Evolutionary conservation across 2,113 vertebrate genomes (phyloP).

Genomic region (Budorcas taxicolor): DNA sequence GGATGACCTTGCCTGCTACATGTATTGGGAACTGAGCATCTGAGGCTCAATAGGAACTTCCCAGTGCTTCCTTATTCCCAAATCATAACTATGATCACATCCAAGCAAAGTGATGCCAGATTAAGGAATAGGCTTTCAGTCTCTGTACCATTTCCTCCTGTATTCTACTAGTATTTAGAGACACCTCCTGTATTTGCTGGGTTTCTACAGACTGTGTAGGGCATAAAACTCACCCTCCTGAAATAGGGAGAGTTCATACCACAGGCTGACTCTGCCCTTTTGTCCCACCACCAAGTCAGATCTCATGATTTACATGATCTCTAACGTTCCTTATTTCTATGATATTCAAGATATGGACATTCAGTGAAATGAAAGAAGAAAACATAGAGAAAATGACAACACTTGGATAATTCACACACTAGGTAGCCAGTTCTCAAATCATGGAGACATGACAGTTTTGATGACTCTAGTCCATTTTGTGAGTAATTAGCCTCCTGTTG

Average conservation of each 20-base stretch:
- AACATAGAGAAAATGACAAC: not conserved
- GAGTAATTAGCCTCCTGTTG: not conserved
- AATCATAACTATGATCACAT: not conserved
- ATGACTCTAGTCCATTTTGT: not conserved
- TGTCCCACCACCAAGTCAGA: not conserved
- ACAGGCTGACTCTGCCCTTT: not conserved
- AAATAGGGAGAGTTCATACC: not conserved
- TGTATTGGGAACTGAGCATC: not conserved
- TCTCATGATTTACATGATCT: not conserved
- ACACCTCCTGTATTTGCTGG: not conserved
- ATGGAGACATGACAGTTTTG: not conserved
- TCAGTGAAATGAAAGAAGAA: conserved; percentile 24
- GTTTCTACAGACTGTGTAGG: not conserved
- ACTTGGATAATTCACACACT: not conserved
- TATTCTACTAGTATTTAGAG: not conserved
- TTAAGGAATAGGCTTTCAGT: not conserved
- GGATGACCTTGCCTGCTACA: not conserved
- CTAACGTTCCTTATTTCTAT: not conserved
- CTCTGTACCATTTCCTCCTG: not conserved
- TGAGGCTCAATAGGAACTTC: not conserved
- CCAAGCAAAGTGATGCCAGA: not conserved
- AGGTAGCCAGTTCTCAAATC: not conserved
- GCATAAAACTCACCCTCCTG: not conserved
- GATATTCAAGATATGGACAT: not conserved
- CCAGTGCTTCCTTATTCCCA: not conserved